phyloP scores from a whole-genome alignment of 1,140 invertebrate species.

The Pogonomyrmex californicus region DNA sequence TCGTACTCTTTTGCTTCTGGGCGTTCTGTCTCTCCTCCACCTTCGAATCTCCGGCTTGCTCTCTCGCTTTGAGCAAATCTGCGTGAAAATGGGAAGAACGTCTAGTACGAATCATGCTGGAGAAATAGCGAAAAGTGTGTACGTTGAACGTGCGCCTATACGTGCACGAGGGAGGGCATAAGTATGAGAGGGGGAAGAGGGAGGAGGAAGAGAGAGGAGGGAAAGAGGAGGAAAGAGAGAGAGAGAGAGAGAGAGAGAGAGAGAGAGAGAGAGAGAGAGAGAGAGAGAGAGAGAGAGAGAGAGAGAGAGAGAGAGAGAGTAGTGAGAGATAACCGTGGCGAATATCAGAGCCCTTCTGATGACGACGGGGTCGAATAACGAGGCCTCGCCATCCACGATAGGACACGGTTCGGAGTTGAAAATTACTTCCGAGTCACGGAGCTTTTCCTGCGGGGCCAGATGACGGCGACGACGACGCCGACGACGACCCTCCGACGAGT shows the following conservation, averaged over 20 bases:
- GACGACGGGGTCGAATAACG: conserved; percentile 67
- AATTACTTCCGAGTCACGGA: conserved; percentile 59
- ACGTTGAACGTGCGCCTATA: conserved; percentile 29
- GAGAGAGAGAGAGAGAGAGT: background rate
- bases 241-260: background rate
- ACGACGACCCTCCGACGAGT: conserved; percentile 52
- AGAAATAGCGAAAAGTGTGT: background rate
- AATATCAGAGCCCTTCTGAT: conserved; percentile 57
- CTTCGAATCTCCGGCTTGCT: conserved; percentile 61
- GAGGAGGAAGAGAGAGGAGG: background rate
- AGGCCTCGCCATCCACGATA: conserved; percentile 24
- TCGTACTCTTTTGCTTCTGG: conserved; percentile 41
- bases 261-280: background rate
- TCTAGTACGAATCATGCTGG: conserved; percentile 16
- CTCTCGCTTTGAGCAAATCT: conserved; percentile 78
- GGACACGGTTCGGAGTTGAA: conserved; percentile 57
- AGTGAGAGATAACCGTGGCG: conserved; percentile 17
- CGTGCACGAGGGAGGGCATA: background rate
- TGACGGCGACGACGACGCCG: no score
- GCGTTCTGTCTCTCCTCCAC: conserved; percentile 30
- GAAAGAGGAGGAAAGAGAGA: background rate
- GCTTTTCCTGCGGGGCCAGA: conserved; percentile 48
- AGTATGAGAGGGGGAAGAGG: conserved; percentile 16
- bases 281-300: background rate
- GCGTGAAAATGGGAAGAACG: conserved; percentile 79